Conservation (phyloP, 2,797 vertebrate species). For the Silurus lanzhouensis region DNA sequence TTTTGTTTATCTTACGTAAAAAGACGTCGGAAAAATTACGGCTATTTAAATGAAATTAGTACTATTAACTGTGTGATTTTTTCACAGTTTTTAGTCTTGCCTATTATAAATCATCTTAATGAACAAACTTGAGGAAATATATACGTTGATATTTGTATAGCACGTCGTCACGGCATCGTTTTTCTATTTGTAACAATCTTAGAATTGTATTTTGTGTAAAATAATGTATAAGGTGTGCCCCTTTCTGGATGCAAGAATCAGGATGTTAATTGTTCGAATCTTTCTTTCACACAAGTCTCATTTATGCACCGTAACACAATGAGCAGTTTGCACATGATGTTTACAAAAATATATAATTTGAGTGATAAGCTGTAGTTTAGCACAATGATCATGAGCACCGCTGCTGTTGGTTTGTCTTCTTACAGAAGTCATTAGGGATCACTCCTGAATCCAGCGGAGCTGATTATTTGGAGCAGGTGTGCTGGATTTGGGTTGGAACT, state of each 20-base stretch:
- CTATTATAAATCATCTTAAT: neutral
- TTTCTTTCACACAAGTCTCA: neutral
- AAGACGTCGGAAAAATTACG: no score
- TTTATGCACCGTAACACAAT: neutral
- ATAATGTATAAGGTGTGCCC: neutral
- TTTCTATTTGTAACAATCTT: neutral
- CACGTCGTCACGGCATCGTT: neutral
- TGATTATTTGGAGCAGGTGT: conserved; percentile 10
- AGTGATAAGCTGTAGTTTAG: neutral
- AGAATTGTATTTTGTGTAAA: neutral
- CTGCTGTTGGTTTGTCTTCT: neutral
- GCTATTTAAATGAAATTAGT: neutral
- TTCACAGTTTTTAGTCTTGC: neutral
- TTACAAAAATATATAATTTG: neutral
- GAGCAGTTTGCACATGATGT: neutral
- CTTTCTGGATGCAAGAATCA: neutral
- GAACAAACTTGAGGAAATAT: neutral
- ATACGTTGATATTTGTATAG: neutral
- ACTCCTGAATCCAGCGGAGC: neutral
- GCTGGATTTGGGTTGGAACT: neutral
- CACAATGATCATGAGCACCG: neutral
- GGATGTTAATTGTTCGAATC: neutral
- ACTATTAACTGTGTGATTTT: neutral
- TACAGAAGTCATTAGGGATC: conserved; percentile 1
- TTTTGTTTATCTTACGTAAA: neutral